These are phyloP conservation scores for Piprites chloris DNA, from an alignment of 2,113 vertebrate species.

Conservation along the genomic window DNA sequence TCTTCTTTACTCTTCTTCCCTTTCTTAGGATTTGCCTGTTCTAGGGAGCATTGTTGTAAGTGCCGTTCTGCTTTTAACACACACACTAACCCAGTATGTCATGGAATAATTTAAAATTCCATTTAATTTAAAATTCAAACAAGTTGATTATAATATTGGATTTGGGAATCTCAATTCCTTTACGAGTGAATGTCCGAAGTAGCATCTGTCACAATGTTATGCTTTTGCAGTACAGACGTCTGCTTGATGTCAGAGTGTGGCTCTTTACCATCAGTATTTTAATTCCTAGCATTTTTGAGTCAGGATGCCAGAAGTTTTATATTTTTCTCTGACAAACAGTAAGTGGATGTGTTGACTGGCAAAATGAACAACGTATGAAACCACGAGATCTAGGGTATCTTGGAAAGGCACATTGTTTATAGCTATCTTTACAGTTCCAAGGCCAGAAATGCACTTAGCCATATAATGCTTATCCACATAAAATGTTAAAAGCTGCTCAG, in stretches of 20 bases:
- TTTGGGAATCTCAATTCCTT: neutral
- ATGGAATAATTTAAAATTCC: neutral
- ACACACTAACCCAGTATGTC: neutral
- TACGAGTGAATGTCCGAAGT: neutral
- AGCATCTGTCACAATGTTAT: neutral
- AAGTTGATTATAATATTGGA: neutral
- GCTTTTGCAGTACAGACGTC: neutral
- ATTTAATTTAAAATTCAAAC: neutral
- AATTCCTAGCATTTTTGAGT: neutral
- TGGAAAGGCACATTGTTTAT: neutral
- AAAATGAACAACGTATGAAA: neutral
- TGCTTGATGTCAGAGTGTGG: neutral
- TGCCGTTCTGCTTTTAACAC: neutral
- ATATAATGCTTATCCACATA: neutral
- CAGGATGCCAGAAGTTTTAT: neutral
- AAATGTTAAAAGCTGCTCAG: neutral
- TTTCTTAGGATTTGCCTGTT: neutral
- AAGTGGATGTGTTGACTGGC: neutral
- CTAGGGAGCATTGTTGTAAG: neutral
- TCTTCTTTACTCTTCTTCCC: neutral
- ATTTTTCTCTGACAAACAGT: neutral
- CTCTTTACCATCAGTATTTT: neutral
- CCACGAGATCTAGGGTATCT: neutral
- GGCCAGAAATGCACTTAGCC: neutral
- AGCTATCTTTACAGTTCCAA: neutral